phyloP scores from a whole-genome alignment of 2,113 vertebrate genomes.

The Bombycilla garrulus region DNA sequence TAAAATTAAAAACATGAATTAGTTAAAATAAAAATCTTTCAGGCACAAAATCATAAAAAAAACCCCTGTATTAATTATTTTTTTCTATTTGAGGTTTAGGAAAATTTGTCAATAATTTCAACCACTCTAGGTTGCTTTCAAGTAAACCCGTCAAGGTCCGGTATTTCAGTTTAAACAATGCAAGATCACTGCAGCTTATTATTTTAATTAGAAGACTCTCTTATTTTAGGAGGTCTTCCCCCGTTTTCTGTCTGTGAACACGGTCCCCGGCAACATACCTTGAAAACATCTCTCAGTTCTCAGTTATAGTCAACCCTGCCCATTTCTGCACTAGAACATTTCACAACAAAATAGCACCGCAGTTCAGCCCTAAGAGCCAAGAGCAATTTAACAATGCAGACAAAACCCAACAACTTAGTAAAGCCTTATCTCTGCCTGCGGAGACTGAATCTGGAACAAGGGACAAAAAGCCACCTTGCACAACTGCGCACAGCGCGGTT shows the following conservation, averaged over 20 bases:
- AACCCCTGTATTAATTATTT: background rate
- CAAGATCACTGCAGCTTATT: background rate
- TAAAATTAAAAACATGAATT: background rate
- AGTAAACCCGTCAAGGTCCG: background rate
- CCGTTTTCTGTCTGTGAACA: background rate
- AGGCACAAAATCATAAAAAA: background rate
- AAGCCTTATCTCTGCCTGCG: too few species aligned
- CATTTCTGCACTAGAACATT: background rate
- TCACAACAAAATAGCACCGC: rapidly evolving
- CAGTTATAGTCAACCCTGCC: background rate
- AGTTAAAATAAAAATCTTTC: background rate
- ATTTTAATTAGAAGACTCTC: background rate
- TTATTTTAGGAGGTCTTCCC: background rate
- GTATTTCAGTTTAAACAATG: background rate
- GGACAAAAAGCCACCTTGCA: background rate
- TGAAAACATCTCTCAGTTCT: background rate
- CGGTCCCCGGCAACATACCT: rapidly evolving
- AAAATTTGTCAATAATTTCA: background rate
- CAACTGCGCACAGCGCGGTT: rapidly evolving
- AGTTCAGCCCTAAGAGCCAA: background rate
- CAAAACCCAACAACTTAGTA: rapidly evolving
- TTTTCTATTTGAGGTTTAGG: background rate
- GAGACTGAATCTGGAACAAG: background rate
- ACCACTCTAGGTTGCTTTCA: background rate
- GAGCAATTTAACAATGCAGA: background rate